Evolutionary conservation across 2,888 invertebrate genomes (phyloP).

Genomic region (Caenorhabditis drosophilae): DNA sequence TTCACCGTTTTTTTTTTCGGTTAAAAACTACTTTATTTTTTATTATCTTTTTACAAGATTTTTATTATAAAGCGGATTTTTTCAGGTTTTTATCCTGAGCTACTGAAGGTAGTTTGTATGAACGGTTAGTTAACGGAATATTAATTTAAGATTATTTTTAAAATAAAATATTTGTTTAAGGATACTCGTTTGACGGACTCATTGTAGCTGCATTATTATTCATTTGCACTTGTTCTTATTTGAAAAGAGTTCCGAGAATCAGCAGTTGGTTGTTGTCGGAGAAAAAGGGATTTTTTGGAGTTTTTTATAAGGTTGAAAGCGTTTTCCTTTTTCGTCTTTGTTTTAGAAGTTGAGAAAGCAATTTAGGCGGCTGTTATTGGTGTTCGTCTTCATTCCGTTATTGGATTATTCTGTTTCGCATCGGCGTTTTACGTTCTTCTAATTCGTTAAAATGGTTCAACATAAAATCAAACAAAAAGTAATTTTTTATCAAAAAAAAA

Average conservation of each 20-base stretch:
- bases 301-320: constrained; percentile 70
- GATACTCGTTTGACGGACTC: constrained; percentile 71
- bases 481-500: background rate
- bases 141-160: background rate
- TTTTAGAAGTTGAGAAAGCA: too few relatives aligned
- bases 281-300: constrained; percentile 71
- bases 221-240: constrained; percentile 72
- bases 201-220: constrained; percentile 70
- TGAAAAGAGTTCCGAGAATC: constrained; percentile 71
- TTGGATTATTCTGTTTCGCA: constrained; percentile 69
- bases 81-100: too few relatives aligned
- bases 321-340: background rate
- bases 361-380: constrained; percentile 70
- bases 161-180: constrained; percentile 14
- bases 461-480: constrained; percentile 45
- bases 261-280: constrained; percentile 71
- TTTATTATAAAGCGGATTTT: background rate
- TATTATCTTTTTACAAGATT: background rate
- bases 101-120: too few relatives aligned
- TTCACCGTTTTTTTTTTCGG: background rate
- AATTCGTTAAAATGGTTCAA: constrained; percentile 67
- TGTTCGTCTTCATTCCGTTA: constrained; percentile 70
- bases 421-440: constrained; percentile 70
- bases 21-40: background rate
- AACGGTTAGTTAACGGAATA: constrained; percentile 18